These are phyloP conservation scores for Corydoras maculifer DNA, from an alignment of 2,113 vertebrate species.

Conservation along the genomic window DNA sequence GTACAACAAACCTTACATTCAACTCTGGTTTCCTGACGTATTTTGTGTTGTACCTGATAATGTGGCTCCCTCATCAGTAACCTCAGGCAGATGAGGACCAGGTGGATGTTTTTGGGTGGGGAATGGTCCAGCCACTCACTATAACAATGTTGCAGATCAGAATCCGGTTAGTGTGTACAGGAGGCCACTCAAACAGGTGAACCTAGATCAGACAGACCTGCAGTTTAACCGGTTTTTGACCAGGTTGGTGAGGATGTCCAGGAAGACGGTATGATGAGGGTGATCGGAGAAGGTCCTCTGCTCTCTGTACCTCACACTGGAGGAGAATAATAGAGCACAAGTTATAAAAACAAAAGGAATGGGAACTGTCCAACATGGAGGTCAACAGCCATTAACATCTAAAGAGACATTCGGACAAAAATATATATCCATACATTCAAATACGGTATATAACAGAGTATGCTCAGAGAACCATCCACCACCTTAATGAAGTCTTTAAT, in stretches of 20 bases:
- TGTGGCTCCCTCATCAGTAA: constrained; percentile 75
- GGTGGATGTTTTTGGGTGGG: constrained; percentile 65
- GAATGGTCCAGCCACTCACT: constrained; percentile 76
- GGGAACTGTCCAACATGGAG: no score
- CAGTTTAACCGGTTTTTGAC: constrained; percentile 76
- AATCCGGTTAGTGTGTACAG: not conserved
- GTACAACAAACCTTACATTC: no score
- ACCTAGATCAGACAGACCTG: constrained; percentile 62
- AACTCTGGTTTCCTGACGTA: constrained; percentile 4
- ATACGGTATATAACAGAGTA: no score
- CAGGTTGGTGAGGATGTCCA: constrained; percentile 70
- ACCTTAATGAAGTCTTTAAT: no score
- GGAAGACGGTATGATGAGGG: constrained; percentile 67
- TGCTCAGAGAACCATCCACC: not conserved
- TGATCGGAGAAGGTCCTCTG: constrained; percentile 79
- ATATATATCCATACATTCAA: no score
- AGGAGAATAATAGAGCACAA: constrained; percentile 15
- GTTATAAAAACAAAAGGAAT: no score
- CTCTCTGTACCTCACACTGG: constrained; percentile 74
- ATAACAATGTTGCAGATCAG: not conserved
- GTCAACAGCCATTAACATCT: no score
- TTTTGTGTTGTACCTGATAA: constrained; percentile 66
- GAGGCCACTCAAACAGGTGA: not conserved
- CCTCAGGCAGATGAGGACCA: constrained; percentile 77
- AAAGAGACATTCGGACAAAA: no score